phyloP scores from a whole-genome alignment of 1,140 invertebrate species.

The Leptinotarsa lineolata region DNA sequence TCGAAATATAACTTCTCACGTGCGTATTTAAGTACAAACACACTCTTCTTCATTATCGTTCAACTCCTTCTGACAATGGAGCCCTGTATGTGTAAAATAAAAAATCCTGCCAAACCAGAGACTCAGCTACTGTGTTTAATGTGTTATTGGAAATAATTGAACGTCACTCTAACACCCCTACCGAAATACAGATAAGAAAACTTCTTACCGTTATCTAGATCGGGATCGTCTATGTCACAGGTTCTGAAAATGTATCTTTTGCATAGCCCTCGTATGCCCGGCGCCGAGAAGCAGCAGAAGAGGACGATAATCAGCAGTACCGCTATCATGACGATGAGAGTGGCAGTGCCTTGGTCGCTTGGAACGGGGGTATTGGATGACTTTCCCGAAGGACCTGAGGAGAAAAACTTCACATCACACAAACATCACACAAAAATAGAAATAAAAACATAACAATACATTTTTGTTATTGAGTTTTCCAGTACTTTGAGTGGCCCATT shows the following conservation, averaged over 20 bases:
- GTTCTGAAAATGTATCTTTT: constrained; percentile 56
- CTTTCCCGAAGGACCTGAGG: constrained; percentile 1
- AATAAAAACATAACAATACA: too few species aligned
- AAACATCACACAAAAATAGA: too few species aligned
- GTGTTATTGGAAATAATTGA: neutral
- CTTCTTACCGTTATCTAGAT: constrained; percentile 45
- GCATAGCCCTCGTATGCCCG: constrained; percentile 60
- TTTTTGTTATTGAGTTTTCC: too few species aligned
- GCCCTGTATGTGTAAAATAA: too few species aligned
- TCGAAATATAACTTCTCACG: too few species aligned
- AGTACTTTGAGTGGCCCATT: too few species aligned
- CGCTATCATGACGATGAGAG: constrained; percentile 63
- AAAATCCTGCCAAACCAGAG: too few species aligned
- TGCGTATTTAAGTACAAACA: too few species aligned
- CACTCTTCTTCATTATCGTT: too few species aligned
- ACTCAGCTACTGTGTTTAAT: neutral
- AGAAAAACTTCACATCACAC: too few species aligned
- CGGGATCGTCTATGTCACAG: constrained; percentile 56
- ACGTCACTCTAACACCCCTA: neutral
- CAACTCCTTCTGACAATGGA: too few species aligned
- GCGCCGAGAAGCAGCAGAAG: constrained; percentile 66
- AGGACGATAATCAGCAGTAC: constrained; percentile 64
- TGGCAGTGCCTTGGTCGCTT: constrained; percentile 59
- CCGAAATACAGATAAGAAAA: neutral
- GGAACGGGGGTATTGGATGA: neutral